Base-by-base conservation (phyloP, 2,888 invertebrate species). In the Callyntrura guangdongensis region DNA sequence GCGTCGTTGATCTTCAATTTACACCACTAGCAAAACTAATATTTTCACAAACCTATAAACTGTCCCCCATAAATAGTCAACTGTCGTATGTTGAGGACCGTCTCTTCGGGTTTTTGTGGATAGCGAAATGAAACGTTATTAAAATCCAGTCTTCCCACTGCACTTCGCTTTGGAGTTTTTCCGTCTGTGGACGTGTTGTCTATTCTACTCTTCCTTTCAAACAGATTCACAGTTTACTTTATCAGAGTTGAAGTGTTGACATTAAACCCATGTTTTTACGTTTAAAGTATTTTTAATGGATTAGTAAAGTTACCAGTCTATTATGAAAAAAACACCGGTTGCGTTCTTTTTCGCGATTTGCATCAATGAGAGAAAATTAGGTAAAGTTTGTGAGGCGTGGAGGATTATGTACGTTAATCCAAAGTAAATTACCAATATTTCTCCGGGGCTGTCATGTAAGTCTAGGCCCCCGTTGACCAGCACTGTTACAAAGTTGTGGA, bases 61-160 rank as follows among this genome's bases (percentile, higher is more conserved):
- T 93, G 93, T 1, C 92, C 92, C 45, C 91, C 91, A 49, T 86
- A 91, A 69, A 92, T 90, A 1, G 82, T 83, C 64, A 93, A 47
- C 17, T 67, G 56, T n/a, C 64, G 12, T 12, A 89, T 79, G 11
- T 72, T 47, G 11, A 93, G 45, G 5, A 84, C 91, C 22, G 47
- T 61, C 0, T 22, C n/a, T 1, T 82, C 61, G 0, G 91, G 87
- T 27, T 82, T 91, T 47, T 87, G 49, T 14, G 92, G 92, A 67
- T 93, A 93, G 8, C 87, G 86, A 77, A 93, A 93, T 4, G 81
- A 49, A 4, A 93, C 91, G 14, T 89, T 22, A 0, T 45, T 6
- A 36, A 93, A 85, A 17, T 92, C 91, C 0, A 93, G 27, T 53
- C 90, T 91, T 53, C 93, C 93, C 3, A 93, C 84, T 0, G 88